phyloP scores from a whole-genome alignment of 2,113 vertebrate genomes.

The Perca fluviatilis region DNA sequence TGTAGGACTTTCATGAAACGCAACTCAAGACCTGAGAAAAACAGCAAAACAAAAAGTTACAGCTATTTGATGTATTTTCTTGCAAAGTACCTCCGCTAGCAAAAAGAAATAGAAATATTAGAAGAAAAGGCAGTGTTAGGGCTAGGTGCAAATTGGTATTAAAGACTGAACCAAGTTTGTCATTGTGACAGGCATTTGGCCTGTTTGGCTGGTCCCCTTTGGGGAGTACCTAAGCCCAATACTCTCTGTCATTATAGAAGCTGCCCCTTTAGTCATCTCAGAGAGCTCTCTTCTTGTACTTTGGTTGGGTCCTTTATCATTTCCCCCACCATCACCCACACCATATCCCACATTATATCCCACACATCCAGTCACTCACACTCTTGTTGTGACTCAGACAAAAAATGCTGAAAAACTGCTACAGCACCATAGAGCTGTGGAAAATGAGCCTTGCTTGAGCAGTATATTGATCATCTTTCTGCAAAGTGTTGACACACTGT shows the following conservation, averaged over 20 bases:
- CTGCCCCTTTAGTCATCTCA: too few species aligned
- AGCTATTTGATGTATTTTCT: neutral
- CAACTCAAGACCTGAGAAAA: neutral
- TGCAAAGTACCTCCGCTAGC: neutral
- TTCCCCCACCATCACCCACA: too few species aligned
- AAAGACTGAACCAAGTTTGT: neutral
- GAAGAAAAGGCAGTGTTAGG: conserved; percentile 9
- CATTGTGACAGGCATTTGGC: neutral
- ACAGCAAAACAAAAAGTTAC: neutral
- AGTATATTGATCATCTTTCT: conserved; percentile 79
- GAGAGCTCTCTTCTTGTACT: too few species aligned
- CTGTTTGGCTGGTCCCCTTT: neutral
- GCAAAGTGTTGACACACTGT: conserved; percentile 73
- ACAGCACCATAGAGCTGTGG: conserved; percentile 27
- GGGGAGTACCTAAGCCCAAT: neutral
- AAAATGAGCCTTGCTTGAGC: conserved; percentile 51
- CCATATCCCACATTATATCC: too few species aligned
- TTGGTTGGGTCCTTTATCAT: too few species aligned
- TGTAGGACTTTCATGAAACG: neutral
- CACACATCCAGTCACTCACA: too few species aligned
- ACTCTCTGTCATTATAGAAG: neutral
- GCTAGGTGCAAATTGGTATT: neutral
- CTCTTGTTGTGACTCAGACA: conserved; percentile 55
- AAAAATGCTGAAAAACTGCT: conserved; percentile 40
- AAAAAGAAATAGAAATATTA: neutral